These are phyloP conservation scores for Brotula barbata DNA, from an alignment of 2,797 vertebrate species.

Conservation along the genomic window DNA sequence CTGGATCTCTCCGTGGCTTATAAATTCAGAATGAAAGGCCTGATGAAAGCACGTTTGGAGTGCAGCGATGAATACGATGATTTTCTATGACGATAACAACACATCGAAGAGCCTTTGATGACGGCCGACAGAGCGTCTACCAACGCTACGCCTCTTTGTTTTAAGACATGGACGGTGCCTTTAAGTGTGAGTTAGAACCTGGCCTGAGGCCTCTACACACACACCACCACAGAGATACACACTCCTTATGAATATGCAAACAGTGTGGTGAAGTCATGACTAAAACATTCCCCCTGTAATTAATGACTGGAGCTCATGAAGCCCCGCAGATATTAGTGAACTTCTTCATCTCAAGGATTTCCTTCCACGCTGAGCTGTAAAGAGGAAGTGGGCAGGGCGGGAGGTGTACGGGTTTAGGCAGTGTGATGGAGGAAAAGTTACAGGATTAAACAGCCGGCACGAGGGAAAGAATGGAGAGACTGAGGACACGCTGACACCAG, in stretches of 20 bases:
- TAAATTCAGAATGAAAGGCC: conserved; percentile 36
- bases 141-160: conserved; percentile 6
- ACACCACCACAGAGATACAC: conserved; percentile 33
- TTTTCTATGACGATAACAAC: conserved; percentile 41
- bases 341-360: conserved; percentile 59
- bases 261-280: conserved; percentile 72
- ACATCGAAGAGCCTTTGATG: conserved; percentile 23
- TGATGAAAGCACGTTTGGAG: conserved; percentile 37
- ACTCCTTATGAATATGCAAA: conserved; percentile 71
- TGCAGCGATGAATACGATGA: conserved; percentile 22
- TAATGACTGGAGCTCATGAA: conserved; percentile 70
- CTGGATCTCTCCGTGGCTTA: conserved; percentile 10
- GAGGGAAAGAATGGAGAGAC: too few species aligned
- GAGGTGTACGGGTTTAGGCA: conserved; percentile 35
- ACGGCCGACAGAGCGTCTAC: conserved; percentile 5
- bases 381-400: conserved; percentile 46
- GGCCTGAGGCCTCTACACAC: conserved; percentile 47
- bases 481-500: too few species aligned
- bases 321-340: conserved; percentile 67
- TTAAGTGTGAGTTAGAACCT: conserved; percentile 42
- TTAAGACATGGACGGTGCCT: conserved; percentile 34
- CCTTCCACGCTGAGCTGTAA: conserved; percentile 45
- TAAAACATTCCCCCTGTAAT: conserved; percentile 75
- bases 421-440: conserved; percentile 30
- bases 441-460: conserved; percentile 47